phyloP scores from a whole-genome alignment of 1,140 invertebrate species.

The Saccostrea echinata region DNA sequence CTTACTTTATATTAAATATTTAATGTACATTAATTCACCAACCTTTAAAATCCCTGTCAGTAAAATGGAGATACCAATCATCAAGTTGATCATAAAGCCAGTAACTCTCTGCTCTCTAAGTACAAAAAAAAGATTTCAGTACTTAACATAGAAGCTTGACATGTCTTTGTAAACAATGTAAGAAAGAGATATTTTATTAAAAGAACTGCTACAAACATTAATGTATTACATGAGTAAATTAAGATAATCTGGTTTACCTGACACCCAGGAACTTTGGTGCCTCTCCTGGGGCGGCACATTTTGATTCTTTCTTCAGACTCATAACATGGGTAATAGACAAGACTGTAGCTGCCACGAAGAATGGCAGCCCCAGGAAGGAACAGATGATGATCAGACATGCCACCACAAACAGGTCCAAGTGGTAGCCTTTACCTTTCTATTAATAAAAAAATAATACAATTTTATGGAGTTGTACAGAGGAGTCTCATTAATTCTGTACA shows the following conservation, averaged over 20 bases:
- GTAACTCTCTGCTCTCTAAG: conserved; percentile 95
- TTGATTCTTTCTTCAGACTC: conserved; percentile 96
- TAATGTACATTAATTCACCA: conserved; percentile 43
- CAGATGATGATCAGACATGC: conserved; percentile 94
- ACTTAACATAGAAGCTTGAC: background rate
- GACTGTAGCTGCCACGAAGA: conserved; percentile 98
- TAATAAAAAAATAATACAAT: background rate
- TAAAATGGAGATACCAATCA: conserved; percentile 96
- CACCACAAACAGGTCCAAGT: conserved; percentile 96
- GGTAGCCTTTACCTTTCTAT: conserved; percentile 76
- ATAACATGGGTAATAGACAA: conserved; percentile 99
- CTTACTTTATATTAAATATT: too few relatives aligned
- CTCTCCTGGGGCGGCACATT: conserved; percentile 98
- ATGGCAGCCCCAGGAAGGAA: conserved; percentile 95
- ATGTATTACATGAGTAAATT: too few relatives aligned
- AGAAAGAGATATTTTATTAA: too few relatives aligned
- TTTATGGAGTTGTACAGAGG: too few relatives aligned
- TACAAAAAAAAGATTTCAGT: background rate
- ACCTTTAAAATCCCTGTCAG: conserved; percentile 91
- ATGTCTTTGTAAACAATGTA: too few relatives aligned
- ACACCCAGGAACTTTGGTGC: conserved; percentile 98
- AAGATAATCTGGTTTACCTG: conserved; percentile 79
- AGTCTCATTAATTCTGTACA: too few relatives aligned
- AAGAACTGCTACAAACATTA: too few relatives aligned
- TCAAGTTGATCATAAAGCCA: conserved; percentile 95